Base-by-base conservation (phyloP, 2,113 vertebrate species). In the Ahaetulla prasina region DNA sequence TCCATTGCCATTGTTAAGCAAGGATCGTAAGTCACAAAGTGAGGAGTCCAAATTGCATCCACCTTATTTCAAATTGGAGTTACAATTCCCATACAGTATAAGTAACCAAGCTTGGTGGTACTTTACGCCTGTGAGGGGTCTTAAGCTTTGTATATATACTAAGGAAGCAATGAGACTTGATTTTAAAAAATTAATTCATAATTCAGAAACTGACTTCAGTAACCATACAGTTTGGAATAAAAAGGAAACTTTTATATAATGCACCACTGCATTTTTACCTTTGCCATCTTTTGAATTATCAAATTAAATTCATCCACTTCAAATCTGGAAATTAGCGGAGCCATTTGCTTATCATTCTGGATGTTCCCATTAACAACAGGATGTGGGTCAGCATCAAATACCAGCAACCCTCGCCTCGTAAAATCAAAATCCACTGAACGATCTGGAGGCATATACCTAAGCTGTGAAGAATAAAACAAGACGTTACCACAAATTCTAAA, bases 381-480 rank as follows among this genome's bases (percentile, higher is more conserved):
- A 8, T 98, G 97, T 90, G 97, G 93, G 68, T 98, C 98, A 2
- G 98, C 97, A n/a, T 97, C 98, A 96, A 99, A 98, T 89, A 99
- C 98, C 84, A 99, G 96, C 54, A 99, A 97, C 55, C 99, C 99
- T 95, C 98, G 98, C 91, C 95, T 98, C 11, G 99, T 99, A 96
- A 99, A 99, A 91, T 98, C 98, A 97, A 99, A 98, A 47, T 99
- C 98, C 57, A 98, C 97, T 49, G 97, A 96, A 92, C 95, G 93
- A 52, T 98, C 98, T 25, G 98, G 97, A 84, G 99, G 98, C 95
- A 98, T 96, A 11, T 96, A 97, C 96, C 86, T 98, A 87, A 99
- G 96, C 99, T 99, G 93, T 94, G 87, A 54, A 80, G 93, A 94
- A 93, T 2, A 63, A 95, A 43, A 16, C 22, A 60, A 89, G 53